These are phyloP conservation scores for Hippocampus kuda DNA, from an alignment of 2,797 vertebrate genomes.

Conservation along the genomic window DNA sequence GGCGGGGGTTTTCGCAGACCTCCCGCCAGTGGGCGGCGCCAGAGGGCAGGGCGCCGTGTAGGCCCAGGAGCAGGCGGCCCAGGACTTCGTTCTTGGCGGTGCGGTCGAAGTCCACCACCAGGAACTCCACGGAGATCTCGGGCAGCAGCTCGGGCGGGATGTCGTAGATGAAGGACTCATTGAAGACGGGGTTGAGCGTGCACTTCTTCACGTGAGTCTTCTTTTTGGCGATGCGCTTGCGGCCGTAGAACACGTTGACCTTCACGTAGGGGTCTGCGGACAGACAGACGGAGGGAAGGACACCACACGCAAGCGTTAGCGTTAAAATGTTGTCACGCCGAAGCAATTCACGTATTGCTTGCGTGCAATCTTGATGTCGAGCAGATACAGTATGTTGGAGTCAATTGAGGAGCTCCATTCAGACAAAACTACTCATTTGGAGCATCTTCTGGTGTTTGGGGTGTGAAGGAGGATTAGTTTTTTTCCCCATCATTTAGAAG, in stretches of 20 bases:
- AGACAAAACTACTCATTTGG: no score
- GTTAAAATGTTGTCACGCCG: no score
- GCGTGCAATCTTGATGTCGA: no score
- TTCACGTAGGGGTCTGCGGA: conserved; percentile 90
- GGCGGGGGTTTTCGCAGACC: conserved; percentile 79
- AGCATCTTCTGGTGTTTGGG: no score
- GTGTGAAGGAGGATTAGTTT: no score
- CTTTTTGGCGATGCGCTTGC: conserved; percentile 95
- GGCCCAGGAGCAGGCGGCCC: conserved; percentile 81
- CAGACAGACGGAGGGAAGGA: neutral
- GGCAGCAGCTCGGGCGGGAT: conserved; percentile 84
- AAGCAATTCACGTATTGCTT: no score
- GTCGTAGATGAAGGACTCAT: conserved; percentile 95
- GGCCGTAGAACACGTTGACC: conserved; percentile 89
- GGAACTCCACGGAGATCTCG: conserved; percentile 86
- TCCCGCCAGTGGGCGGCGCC: conserved; percentile 84
- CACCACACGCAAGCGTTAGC: neutral
- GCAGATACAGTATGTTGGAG: no score
- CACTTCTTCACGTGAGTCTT: conserved; percentile 97
- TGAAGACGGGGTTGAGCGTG: conserved; percentile 92
- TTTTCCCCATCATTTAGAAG: no score
- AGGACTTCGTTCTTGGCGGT: conserved; percentile 94
- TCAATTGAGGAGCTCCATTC: no score
- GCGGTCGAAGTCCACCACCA: conserved; percentile 91
- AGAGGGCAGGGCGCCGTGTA: conserved; percentile 69